Conservation (phyloP, 2,888 invertebrate species). For the Anthoptus insignis region DNA sequence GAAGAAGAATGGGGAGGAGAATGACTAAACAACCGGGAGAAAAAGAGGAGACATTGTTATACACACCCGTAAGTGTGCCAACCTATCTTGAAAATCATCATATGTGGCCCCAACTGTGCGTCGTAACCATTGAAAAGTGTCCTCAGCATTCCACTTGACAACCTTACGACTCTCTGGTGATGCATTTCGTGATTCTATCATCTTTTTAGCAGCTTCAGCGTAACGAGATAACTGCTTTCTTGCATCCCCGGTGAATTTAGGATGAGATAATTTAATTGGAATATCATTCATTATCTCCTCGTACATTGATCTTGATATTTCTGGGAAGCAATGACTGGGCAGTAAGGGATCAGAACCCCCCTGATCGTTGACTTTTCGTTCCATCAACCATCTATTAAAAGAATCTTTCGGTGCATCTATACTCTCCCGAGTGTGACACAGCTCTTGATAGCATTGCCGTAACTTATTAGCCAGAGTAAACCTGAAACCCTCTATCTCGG, state of each 20-base stretch:
- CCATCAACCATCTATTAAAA: constrained; percentile 98
- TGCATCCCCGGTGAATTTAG: constrained; percentile 98
- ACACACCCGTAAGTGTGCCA: constrained; percentile 96
- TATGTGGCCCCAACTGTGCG: constrained; percentile 97
- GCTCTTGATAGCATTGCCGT: constrained; percentile 96
- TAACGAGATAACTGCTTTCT: constrained; percentile 97
- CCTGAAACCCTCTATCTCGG: constrained; percentile 96
- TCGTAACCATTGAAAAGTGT: constrained; percentile 98
- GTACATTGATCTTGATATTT: constrained; percentile 98
- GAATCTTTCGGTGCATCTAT: constrained; percentile 99
- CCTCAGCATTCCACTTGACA: constrained; percentile 99
- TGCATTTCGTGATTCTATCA: constrained; percentile 97
- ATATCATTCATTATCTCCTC: constrained; percentile 99
- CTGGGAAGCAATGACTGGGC: constrained; percentile 97
- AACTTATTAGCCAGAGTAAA: constrained; percentile 94
- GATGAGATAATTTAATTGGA: constrained; percentile 97
- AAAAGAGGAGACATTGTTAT: too few relatives aligned
- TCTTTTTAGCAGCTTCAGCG: constrained; percentile 98
- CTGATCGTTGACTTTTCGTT: constrained; percentile 96
- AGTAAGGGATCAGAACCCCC: constrained; percentile 96
- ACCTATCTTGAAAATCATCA: constrained; percentile 96
- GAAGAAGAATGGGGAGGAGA: too few relatives aligned
- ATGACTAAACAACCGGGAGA: too few relatives aligned
- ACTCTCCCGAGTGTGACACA: constrained; percentile 96
- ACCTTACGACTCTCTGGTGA: constrained; percentile 98